Percentiles rank a stretch among this genome's conserved stretches.
Evolutionary conservation across 2,113 vertebrate genomes (phyloP).

Genomic region (Raja brachyura): DNA sequence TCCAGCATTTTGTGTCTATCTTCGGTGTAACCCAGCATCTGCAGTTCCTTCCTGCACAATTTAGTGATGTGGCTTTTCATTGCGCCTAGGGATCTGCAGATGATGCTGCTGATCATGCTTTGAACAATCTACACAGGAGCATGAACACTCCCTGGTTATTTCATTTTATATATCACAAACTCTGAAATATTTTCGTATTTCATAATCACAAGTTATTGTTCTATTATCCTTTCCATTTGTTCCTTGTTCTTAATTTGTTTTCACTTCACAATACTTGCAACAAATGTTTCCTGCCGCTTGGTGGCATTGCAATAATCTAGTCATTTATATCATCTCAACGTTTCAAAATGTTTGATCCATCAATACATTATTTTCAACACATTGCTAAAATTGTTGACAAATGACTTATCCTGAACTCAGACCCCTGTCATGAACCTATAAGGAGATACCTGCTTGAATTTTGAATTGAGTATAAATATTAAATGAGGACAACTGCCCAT

Average conservation of each 20-base stretch:
- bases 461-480: too few relatives aligned
- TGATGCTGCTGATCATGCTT: not conserved
- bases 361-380: not conserved
- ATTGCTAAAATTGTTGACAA: not conserved
- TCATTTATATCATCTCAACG: not conserved
- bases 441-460: not conserved
- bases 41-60: not conserved
- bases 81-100: not conserved
- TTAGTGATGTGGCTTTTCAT: not conserved
- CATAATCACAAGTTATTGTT: not conserved
- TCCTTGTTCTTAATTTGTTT: not conserved
- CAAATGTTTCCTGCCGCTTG: not conserved
- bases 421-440: not conserved
- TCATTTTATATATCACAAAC: not conserved
- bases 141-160: too few relatives aligned
- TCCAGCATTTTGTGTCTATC: too few relatives aligned
- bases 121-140: not conserved
- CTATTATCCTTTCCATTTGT: not conserved
- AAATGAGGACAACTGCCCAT: not conserved
- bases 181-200: not conserved
- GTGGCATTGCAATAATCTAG: not conserved
- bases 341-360: not conserved
- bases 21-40: too few relatives aligned
- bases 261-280: not conserved
- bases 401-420: not conserved